Percentiles rank a stretch among this genome's conserved stretches.
Evolutionary conservation across 2,888 invertebrate genomes (phyloP).

Genomic region (Campaea margaritaria): DNA sequence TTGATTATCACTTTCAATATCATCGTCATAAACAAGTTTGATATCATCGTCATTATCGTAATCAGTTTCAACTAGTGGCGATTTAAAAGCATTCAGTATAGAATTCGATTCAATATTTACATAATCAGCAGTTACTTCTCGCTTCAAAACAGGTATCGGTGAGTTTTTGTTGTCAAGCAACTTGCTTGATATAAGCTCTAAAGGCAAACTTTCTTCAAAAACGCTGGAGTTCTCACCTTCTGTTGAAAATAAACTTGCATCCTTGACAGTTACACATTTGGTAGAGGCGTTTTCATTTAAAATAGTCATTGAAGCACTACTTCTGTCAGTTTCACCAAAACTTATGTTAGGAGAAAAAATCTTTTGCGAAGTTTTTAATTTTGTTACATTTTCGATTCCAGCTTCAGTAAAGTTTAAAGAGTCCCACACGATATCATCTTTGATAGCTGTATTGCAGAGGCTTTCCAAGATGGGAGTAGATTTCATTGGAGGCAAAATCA

Average conservation of each 20-base stretch:
- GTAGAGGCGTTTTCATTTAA: slow-evolving; percentile 37
- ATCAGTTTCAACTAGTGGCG: slow-evolving; percentile 57
- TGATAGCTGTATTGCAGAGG: slow-evolving; percentile 27
- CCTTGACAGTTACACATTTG: slow-evolving; percentile 58
- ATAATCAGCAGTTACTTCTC: slow-evolving; percentile 46
- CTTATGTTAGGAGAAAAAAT: slow-evolving; percentile 71
- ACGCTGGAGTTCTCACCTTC: slow-evolving; percentile 82
- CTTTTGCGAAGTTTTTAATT: slow-evolving; percentile 55
- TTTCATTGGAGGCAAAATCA: slow-evolving; percentile 16
- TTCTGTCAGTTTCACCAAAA: slow-evolving; percentile 61
- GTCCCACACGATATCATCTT: slow-evolving; percentile 72
- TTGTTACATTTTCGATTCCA: slow-evolving; percentile 64
- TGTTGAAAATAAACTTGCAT: slow-evolving; percentile 75
- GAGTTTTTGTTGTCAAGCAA: slow-evolving; percentile 67
- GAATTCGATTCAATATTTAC: slow-evolving; percentile 60
- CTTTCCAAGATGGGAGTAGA: slow-evolving; percentile 26
- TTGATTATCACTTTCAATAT: slow-evolving; percentile 41
- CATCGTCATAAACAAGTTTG: slow-evolving; percentile 72
- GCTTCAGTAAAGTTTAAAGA: slow-evolving; percentile 69
- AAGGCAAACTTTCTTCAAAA: slow-evolving; percentile 85
- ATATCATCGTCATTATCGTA: slow-evolving; percentile 74
- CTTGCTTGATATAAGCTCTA: slow-evolving; percentile 80
- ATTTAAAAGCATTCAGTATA: slow-evolving; percentile 66
- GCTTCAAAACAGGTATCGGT: slow-evolving; percentile 33
- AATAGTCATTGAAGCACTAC: slow-evolving; percentile 24